Conservation (phyloP, 1,140 invertebrate genomes). For the Drosophila yakuba region DNA sequence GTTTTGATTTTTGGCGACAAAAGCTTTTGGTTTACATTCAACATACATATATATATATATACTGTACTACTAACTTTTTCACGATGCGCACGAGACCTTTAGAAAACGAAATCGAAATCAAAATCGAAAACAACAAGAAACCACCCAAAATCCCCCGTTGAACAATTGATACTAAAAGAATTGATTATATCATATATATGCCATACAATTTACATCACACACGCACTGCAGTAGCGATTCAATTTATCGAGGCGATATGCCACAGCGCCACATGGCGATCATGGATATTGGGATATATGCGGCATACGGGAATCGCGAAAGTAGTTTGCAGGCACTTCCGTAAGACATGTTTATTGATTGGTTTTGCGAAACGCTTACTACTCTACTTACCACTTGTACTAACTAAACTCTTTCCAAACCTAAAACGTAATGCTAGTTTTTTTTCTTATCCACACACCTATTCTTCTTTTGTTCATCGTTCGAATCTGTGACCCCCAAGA, state of each 20-base stretch:
- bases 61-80: conserved; percentile 15
- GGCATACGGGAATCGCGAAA: conserved; percentile 63
- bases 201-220: conserved; percentile 29
- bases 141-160: conserved; percentile 1
- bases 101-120: background rate
- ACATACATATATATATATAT: background rate
- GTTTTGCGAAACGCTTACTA: conserved; percentile 31
- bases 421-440: conserved; percentile 27
- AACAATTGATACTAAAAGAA: conserved; percentile 30
- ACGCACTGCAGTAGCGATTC: conserved; percentile 70
- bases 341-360: conserved; percentile 57
- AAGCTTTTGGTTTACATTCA: conserved; percentile 27
- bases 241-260: conserved; percentile 89
- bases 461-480: conserved; percentile 8
- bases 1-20: conserved; percentile 21
- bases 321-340: conserved; percentile 62
- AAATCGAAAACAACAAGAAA: conserved; percentile 6
- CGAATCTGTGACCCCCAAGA: conserved; percentile 19
- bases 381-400: conserved; percentile 24
- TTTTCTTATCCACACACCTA: conserved; percentile 1
- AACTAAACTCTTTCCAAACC: conserved; percentile 21
- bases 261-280: conserved; percentile 65
- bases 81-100: conserved; percentile 40
- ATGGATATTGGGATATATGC: conserved; percentile 65
- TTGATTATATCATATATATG: conserved; percentile 33